A percentile compares a stretch with the other conserved stretches of the same genome.
phyloP scores from a whole-genome alignment of 92 coral and sea anemone species.

The Galaxea fascicularis region DNA sequence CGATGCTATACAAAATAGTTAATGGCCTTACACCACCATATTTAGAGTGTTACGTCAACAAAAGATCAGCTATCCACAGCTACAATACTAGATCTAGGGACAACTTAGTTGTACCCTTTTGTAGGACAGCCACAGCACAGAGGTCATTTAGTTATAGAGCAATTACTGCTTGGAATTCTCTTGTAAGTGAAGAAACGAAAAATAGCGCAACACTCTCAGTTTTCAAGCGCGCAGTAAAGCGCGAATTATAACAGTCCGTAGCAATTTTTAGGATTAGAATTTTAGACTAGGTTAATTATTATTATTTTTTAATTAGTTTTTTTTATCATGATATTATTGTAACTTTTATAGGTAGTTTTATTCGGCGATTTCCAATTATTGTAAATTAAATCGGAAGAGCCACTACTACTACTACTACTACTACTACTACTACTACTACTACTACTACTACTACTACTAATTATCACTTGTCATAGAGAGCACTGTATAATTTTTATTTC shows the following conservation, averaged over 20 bases:
- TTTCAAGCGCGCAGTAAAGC: slow-evolving; percentile 5
- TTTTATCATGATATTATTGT: background rate
- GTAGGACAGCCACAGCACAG: slow-evolving; percentile 14
- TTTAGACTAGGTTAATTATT: too few relatives aligned
- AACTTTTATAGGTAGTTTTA: background rate
- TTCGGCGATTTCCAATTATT: background rate
- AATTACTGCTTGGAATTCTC: background rate
- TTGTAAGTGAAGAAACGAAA: background rate
- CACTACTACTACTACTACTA: too few relatives aligned
- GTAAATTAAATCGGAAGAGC: too few relatives aligned
- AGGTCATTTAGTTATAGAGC: background rate
- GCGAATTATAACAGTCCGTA: background rate
- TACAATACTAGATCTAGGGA: background rate
- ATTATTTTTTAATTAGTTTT: too few relatives aligned
- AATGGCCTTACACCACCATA: slow-evolving; percentile 2
- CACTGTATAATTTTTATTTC: too few relatives aligned
- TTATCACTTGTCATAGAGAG: too few relatives aligned
- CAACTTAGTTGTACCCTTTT: background rate
- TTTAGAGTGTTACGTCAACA: background rate
- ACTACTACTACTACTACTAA: too few relatives aligned
- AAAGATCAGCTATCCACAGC: slow-evolving; percentile 10
- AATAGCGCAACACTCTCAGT: slow-evolving; percentile 5
- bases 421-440: too few relatives aligned
- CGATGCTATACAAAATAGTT: background rate
- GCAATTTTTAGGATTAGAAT: background rate